A percentile compares a stretch with the other conserved stretches of the same genome.
Evolutionary conservation across 2,113 vertebrate genomes (phyloP).

Genomic region (Mellivora capensis): DNA sequence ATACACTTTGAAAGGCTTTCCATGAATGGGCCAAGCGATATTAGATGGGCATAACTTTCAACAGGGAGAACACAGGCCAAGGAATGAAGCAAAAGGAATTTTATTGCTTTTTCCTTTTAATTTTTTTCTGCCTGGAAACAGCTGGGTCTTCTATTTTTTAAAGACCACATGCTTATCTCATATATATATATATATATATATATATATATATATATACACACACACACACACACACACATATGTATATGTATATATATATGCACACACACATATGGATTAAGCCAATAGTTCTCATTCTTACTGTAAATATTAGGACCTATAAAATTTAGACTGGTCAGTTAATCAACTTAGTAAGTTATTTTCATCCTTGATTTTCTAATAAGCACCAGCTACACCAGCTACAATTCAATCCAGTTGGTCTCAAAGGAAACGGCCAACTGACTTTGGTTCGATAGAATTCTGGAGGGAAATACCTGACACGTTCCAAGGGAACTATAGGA

Average conservation of each 20-base stretch:
- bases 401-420: constrained; percentile 52
- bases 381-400: constrained; percentile 67
- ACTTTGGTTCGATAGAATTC: constrained; percentile 64
- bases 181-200: no score
- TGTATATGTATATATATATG: no score
- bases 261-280: not conserved
- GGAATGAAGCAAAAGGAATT: not conserved
- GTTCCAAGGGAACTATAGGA: not conserved
- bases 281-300: constrained; percentile 31
- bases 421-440: constrained; percentile 47
- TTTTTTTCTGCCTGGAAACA: not conserved
- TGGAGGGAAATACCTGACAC: constrained; percentile 64
- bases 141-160: constrained; percentile 2
- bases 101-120: not conserved
- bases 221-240: no score
- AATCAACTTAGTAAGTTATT: constrained; percentile 51
- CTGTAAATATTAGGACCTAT: constrained; percentile 62
- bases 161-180: not conserved
- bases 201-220: no score
- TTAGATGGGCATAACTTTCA: not conserved
- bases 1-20: not conserved
- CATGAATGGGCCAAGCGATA: not conserved
- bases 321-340: constrained; percentile 60
- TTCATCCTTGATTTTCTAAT: constrained; percentile 65
- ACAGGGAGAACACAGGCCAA: not conserved